Conservation (phyloP, 2,888 invertebrate species). For the Lasioglossum pauxillum region DNA sequence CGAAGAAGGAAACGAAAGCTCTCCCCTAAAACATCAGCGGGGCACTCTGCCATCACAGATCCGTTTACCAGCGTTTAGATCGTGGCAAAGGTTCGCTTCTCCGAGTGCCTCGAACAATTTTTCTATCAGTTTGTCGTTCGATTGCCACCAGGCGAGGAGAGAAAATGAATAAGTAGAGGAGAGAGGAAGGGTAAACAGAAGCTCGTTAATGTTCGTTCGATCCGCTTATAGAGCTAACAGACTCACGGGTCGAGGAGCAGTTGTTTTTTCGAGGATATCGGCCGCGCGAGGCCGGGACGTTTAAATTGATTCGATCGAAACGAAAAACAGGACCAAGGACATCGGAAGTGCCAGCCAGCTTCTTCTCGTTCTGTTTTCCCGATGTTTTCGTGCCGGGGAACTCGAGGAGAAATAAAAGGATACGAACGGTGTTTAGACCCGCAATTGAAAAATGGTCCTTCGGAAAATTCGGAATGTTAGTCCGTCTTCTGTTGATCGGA, state of each 20-base stretch:
- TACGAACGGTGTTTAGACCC: not conserved
- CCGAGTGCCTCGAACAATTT: not conserved
- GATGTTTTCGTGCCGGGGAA: not conserved
- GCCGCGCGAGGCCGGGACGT: slow-evolving; percentile 16
- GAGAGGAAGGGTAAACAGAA: slow-evolving; percentile 19
- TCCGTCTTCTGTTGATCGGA: not conserved
- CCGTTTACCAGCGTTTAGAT: slow-evolving; percentile 10
- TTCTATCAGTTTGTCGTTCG: not conserved
- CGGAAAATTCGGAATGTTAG: not conserved
- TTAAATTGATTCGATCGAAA: slow-evolving; percentile 35
- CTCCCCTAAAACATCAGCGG: not conserved
- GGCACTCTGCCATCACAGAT: not conserved
- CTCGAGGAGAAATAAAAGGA: not conserved
- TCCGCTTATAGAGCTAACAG: slow-evolving; percentile 8
- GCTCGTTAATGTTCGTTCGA: slow-evolving; percentile 42
- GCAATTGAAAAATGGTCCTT: not conserved
- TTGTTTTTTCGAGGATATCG: slow-evolving; percentile 34
- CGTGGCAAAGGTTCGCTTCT: not conserved
- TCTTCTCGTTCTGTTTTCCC: not conserved
- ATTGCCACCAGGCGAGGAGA: not conserved
- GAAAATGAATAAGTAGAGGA: not conserved
- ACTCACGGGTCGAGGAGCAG: slow-evolving; percentile 1
- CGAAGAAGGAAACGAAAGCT: not conserved
- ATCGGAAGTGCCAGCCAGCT: not conserved
- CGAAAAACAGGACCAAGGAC: not conserved